phyloP scores from a whole-genome alignment of 2,888 invertebrate species.

The Alsophila aescularia region DNA sequence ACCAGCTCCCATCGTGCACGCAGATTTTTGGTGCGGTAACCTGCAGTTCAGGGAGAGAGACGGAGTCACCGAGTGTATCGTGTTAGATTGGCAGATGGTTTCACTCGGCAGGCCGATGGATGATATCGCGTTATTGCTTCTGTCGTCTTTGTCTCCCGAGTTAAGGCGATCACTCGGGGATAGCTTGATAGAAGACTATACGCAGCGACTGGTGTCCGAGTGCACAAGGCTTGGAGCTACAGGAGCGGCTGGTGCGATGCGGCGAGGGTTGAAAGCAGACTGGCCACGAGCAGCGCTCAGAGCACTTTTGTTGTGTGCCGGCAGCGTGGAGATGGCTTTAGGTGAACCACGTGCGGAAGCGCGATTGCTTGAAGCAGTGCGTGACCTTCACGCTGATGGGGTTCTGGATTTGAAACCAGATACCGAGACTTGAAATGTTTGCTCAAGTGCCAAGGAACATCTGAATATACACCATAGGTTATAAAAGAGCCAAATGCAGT shows the following conservation, averaged over 20 bases:
- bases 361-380: constrained; percentile 89
- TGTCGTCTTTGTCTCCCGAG: constrained; percentile 89
- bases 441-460: constrained; percentile 57
- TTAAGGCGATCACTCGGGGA: constrained; percentile 86
- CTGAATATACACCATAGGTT: constrained; percentile 55
- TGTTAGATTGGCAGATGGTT: constrained; percentile 94
- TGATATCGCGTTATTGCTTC: constrained; percentile 89
- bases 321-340: constrained; percentile 91
- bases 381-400: constrained; percentile 89
- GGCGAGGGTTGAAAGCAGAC: constrained; percentile 81
- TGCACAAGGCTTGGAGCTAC: constrained; percentile 86
- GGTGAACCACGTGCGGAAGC: constrained; percentile 91
- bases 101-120: constrained; percentile 91
- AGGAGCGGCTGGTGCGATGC: constrained; percentile 78
- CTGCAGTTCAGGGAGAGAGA: constrained; percentile 86
- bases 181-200: constrained; percentile 88
- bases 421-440: constrained; percentile 58
- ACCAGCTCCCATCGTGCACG: constrained; percentile 91
- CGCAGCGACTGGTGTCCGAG: constrained; percentile 85
- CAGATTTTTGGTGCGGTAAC: constrained; percentile 94
- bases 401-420: constrained; percentile 84
- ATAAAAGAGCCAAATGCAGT: constrained; percentile 45
- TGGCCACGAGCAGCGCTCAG: constrained; percentile 89
- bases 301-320: constrained; percentile 91
- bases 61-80: constrained; percentile 86